Base-by-base conservation (phyloP, 2,888 invertebrate genomes). In the Lacanobia oleracea region DNA sequence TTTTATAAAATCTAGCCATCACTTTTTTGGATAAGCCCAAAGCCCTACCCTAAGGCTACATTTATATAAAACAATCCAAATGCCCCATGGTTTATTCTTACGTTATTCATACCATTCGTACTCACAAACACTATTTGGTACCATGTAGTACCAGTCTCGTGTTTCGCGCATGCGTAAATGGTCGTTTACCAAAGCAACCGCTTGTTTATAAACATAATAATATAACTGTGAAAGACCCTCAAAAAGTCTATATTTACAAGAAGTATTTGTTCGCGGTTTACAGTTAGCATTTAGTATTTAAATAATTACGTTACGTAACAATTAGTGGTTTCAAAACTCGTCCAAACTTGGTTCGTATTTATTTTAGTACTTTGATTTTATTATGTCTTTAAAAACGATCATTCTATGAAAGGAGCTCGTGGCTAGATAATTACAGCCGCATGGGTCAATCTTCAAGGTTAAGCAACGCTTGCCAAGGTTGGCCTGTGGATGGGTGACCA, bases 171-270 rank as follows among this genome's bases (percentile, higher is more conserved):
- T 80, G 80, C 80, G 80, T 53, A 14, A 60, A 21, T 14, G 5
- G 10, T 1, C 12, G 37, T 67, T 65, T 65, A 59, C 57, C 79
- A 27, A 43, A 80, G 80, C 75, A 80, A 81, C 81, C 62, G 54
- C 45, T 66, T 83, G 83, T 79, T 79, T 65, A 79, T 51, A 53
- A 70, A 75, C 54, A 59, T 16, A 57, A 37, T 56, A 54, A 23
- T 56, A 40, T 40, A 10, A 21, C 18, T 40, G 48, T 56, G 33
- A 6, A 23, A 68, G 37, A 9, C 2, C 9, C 16, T 27, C 37
- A 48, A 64, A 51, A 14, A 53, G 33, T 33, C 56, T 53, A 16
- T 2, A 21, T 37, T 40, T 27, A 4, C 9, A 10, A 1, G 53
- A 50, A 27, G 50, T 66, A 53, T 65, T 69, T 27, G 21, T n/a